Conservation (phyloP, 2,113 vertebrate species). For the Mus spicilegus region DNA sequence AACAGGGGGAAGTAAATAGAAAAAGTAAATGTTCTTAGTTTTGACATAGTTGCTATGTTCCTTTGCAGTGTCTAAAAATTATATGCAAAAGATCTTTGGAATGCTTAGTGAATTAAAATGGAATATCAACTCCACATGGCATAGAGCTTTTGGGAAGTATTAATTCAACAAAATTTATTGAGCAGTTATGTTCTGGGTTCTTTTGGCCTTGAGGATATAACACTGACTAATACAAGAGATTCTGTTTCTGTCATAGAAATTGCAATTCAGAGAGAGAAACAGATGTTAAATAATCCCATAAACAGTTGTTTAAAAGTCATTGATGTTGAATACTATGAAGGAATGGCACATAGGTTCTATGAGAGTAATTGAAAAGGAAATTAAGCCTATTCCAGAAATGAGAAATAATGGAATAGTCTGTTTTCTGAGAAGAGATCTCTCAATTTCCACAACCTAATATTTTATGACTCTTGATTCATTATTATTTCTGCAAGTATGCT, state of each 20-base stretch:
- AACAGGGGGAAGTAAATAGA: slow-evolving; percentile 34
- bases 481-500: slow-evolving; percentile 31
- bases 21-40: slow-evolving; percentile 52
- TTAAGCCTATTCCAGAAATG: not conserved
- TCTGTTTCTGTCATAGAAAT: slow-evolving; percentile 23
- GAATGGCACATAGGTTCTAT: slow-evolving; percentile 7
- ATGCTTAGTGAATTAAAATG: slow-evolving; percentile 31
- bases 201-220: not conserved
- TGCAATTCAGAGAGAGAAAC: slow-evolving; percentile 5
- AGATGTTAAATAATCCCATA: slow-evolving; percentile 49
- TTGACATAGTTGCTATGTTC: slow-evolving; percentile 1
- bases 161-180: slow-evolving; percentile 38
- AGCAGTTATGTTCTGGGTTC: slow-evolving; percentile 30
- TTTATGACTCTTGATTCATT: slow-evolving; percentile 26
- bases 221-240: slow-evolving; percentile 22
- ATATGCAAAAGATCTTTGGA: slow-evolving; percentile 29
- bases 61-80: slow-evolving; percentile 38
- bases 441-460: not conserved
- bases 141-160: slow-evolving; percentile 30
- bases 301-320: slow-evolving; percentile 47
- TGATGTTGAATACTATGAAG: slow-evolving; percentile 2
- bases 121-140: not conserved
- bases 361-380: slow-evolving; percentile 52
- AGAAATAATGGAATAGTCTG: slow-evolving; percentile 1
- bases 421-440: slow-evolving; percentile 44